Percentiles rank a stretch among this genome's conserved stretches.
Conservation (phyloP, 2,113 vertebrate species). For the Rhea americana region DNA sequence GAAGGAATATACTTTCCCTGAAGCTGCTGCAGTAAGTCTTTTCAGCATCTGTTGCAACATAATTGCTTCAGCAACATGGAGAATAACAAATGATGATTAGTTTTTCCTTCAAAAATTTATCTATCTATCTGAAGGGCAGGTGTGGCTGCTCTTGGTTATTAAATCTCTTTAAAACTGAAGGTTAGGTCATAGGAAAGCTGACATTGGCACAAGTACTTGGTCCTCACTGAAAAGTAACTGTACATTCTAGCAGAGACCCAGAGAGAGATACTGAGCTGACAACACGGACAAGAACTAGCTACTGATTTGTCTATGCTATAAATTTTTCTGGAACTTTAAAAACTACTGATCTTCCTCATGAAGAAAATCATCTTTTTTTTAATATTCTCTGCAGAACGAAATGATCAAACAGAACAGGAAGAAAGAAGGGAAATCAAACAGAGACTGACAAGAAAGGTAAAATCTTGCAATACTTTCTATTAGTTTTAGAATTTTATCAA, state of each 20-base stretch:
- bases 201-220: fast-evolving
- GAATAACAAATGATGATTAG: not conserved
- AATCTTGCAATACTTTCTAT: not conserved
- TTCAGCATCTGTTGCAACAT: not conserved
- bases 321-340: not conserved
- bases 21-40: not conserved
- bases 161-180: not conserved
- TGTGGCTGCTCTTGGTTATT: not conserved
- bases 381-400: constrained; percentile 84
- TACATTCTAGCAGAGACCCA: not conserved
- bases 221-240: not conserved
- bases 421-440: constrained; percentile 97
- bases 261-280: not conserved
- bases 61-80: not conserved
- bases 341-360: not conserved
- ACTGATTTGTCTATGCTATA: not conserved
- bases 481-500: not conserved
- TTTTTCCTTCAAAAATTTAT: not conserved
- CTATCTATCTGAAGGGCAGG: not conserved
- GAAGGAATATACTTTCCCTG: not conserved
- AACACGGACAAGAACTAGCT: not conserved
- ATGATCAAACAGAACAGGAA: constrained; percentile 95
- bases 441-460: constrained; percentile 95
- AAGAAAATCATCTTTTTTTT: constrained; percentile 47
- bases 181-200: not conserved